phyloP scores from a whole-genome alignment of 2,113 vertebrate species.

The Rhombomys opimus region DNA sequence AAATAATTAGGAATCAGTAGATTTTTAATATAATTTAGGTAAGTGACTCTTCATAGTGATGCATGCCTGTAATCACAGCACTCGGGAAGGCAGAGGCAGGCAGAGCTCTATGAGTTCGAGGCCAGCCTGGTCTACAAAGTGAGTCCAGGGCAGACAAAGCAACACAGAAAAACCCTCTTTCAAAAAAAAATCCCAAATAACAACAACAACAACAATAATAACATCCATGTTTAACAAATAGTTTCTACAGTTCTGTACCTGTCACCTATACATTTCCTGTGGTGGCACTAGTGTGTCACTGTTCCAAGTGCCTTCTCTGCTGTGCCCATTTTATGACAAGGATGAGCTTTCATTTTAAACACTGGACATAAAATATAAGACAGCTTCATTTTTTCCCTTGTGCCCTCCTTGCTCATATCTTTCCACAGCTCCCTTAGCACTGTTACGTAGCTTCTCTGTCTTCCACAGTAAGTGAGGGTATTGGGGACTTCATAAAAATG shows the following conservation, averaged over 20 bases:
- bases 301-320: not conserved
- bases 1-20: not conserved
- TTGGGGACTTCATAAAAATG: not conserved
- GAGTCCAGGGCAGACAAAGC: no score
- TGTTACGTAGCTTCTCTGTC: not conserved
- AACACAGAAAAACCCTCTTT: no score
- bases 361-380: not conserved
- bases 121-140: no score
- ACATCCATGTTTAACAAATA: not conserved
- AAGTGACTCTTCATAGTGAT: conserved; percentile 8
- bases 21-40: conserved; percentile 39
- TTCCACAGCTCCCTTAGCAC: not conserved
- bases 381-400: not conserved
- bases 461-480: not conserved
- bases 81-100: no score
- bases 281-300: fast-evolving
- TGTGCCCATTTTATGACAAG: not conserved
- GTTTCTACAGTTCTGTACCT: not conserved
- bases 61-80: no score
- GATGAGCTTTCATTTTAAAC: not conserved
- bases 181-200: no score
- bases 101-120: no score
- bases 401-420: not conserved
- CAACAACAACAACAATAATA: no score
- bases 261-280: not conserved